phyloP scores from a whole-genome alignment of 92 coral and sea anemone species.

The Palythoa heliodiscus region DNA sequence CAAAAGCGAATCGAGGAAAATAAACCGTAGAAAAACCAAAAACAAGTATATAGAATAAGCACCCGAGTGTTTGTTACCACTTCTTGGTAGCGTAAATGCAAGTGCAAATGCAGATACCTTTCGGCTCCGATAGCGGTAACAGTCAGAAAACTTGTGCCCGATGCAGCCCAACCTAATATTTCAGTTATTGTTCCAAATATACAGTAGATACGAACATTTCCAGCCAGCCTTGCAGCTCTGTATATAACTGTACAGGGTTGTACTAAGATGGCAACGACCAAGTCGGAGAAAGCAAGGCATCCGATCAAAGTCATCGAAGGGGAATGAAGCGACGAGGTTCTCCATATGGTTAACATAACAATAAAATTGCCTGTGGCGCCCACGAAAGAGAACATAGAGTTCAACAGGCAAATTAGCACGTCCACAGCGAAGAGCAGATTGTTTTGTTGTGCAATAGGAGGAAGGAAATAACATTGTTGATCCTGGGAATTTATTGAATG shows the following conservation, averaged over 20 bases:
- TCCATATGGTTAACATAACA: conserved; percentile 49
- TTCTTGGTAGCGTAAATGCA: conserved; percentile 62
- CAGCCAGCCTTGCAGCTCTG: conserved; percentile 58
- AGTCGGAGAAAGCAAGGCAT: conserved; percentile 67
- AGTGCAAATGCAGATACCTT: conserved; percentile 57
- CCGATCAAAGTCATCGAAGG: conserved; percentile 64
- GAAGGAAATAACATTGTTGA: conserved; percentile 1
- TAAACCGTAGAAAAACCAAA: conserved; percentile 48
- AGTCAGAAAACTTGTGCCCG: conserved; percentile 63
- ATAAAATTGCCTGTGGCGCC: conserved; percentile 58
- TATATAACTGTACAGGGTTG: conserved; percentile 73
- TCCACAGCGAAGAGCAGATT: conserved; percentile 18
- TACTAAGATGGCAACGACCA: conserved; percentile 59
- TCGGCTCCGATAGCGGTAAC: conserved; percentile 67
- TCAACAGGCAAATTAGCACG: conserved; percentile 32
- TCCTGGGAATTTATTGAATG: background rate
- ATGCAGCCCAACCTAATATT: conserved; percentile 37
- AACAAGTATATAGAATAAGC: background rate
- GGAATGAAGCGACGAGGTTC: conserved; percentile 54
- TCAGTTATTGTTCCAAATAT: conserved; percentile 58
- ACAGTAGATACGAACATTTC: conserved; percentile 54
- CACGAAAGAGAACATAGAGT: conserved; percentile 53
- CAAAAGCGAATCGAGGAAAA: conserved; percentile 31
- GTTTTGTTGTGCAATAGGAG: background rate
- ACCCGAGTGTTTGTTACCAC: conserved; percentile 54